Conservation (phyloP, 2,797 vertebrate genomes). For the Tokudaia muenninki region DNA sequence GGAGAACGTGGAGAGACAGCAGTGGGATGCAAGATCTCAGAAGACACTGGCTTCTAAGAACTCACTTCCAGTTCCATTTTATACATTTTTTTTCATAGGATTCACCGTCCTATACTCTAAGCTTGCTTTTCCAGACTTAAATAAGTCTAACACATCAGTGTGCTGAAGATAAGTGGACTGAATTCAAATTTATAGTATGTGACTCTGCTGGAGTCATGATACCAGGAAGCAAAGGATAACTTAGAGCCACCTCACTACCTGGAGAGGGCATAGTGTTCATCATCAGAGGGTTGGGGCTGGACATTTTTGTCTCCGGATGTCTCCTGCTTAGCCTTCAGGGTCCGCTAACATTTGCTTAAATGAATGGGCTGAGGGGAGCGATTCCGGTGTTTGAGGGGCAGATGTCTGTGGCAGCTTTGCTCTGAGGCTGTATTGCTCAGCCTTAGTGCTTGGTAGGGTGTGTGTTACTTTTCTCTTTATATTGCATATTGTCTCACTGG, state of each 20-base stretch:
- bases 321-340: neutral
- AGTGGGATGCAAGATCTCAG: neutral
- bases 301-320: neutral
- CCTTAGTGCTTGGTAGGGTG: neutral
- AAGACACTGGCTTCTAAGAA: neutral
- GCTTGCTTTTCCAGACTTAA: neutral
- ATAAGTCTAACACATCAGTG: rapidly evolving
- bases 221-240: neutral
- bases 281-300: too few relatives aligned
- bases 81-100: neutral
- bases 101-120: neutral
- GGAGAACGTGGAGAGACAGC: too few relatives aligned
- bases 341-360: neutral
- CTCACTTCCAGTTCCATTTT: neutral
- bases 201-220: neutral
- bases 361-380: rapidly evolving
- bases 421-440: neutral
- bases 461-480: neutral
- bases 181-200: neutral
- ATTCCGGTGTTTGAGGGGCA: neutral
- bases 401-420: neutral
- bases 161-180: rapidly evolving
- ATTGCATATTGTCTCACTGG: neutral
- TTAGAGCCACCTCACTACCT: neutral
- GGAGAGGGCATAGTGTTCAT: neutral